A percentile compares a stretch with the other conserved stretches of the same genome.
These are phyloP conservation scores for Callopanchax toddi DNA, from an alignment of 2,113 vertebrate species.

Conservation along the genomic window DNA sequence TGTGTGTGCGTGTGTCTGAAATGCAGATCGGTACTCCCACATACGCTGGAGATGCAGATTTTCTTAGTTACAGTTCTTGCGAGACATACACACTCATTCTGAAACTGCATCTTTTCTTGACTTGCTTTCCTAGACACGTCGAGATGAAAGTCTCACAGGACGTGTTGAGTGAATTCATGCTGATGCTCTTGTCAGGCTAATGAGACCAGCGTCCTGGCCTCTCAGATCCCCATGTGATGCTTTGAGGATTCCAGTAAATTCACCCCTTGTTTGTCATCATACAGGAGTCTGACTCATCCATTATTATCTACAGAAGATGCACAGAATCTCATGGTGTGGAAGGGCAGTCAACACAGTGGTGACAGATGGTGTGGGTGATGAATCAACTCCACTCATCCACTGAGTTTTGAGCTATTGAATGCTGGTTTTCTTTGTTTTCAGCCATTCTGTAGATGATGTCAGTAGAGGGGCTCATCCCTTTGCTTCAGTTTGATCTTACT, in stretches of 20 bases:
- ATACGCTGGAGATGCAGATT: background rate
- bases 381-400: no score
- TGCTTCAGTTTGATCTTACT: no score
- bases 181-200: background rate
- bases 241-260: constrained; percentile 43
- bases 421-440: no score
- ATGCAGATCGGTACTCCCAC: background rate
- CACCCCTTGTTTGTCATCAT: background rate
- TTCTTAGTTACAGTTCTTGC: constrained; percentile 14
- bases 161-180: background rate
- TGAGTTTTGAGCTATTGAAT: no score
- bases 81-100: constrained; percentile 5
- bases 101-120: constrained; percentile 15
- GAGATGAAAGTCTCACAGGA: no score
- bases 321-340: background rate
- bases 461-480: no score
- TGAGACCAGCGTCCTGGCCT: background rate
- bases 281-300: constrained; percentile 45
- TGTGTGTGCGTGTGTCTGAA: background rate
- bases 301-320: background rate
- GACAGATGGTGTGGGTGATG: background rate
- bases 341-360: constrained; percentile 13
- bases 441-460: no score
- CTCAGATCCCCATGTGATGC: background rate
- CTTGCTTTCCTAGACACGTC: background rate